These are phyloP conservation scores for Bemisia tabaci DNA, from an alignment of 1,140 invertebrate genomes.

Conservation along the genomic window DNA sequence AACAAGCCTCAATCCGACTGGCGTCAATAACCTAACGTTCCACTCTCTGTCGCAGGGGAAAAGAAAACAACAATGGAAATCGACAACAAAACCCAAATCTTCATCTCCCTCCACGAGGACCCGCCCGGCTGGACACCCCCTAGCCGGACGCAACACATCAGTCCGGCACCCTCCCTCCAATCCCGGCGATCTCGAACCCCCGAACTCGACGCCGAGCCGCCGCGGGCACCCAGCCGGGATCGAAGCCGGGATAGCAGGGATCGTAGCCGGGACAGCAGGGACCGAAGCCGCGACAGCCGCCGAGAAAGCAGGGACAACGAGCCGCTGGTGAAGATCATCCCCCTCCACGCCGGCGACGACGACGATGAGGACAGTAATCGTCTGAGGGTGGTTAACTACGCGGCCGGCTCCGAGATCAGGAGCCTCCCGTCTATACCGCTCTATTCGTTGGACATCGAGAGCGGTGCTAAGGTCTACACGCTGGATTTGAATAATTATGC, in stretches of 20 bases:
- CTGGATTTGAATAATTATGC: background rate
- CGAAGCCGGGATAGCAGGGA: background rate
- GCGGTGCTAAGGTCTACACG: background rate
- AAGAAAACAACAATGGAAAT: background rate
- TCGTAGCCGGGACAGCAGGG: background rate
- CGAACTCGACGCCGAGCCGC: background rate
- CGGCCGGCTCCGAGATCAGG: background rate
- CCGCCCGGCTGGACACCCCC: background rate
- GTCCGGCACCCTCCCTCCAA: background rate
- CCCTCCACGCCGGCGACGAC: background rate
- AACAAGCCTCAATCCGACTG: no score
- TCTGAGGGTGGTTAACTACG: background rate
- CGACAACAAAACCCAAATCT: conserved; percentile 16
- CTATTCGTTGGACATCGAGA: background rate
- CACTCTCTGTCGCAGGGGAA: no score
- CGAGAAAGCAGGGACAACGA: background rate
- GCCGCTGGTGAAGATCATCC: background rate
- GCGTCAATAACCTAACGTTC: no score
- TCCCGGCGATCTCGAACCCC: background rate
- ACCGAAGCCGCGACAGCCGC: background rate
- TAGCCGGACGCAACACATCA: background rate
- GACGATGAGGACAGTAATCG: background rate
- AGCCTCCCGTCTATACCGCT: background rate
- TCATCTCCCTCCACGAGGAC: conserved; percentile 17
- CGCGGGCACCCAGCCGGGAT: no score